phyloP scores from a whole-genome alignment of 2,113 vertebrate genomes.

The Engystomops pustulosus region DNA sequence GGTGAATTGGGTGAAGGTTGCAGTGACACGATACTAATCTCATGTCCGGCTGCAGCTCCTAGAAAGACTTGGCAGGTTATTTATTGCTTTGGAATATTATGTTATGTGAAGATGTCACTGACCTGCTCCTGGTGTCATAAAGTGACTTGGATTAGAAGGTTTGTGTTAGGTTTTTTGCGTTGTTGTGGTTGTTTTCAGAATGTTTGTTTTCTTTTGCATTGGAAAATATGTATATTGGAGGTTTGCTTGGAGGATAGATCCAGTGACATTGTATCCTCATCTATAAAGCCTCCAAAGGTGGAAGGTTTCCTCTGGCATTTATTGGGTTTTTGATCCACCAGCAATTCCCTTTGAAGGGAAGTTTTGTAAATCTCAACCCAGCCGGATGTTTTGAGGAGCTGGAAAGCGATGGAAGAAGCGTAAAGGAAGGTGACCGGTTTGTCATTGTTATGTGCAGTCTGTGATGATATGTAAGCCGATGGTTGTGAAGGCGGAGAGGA shows the following conservation, averaged over 20 bases:
- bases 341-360: conserved; percentile 32
- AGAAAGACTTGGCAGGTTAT: conserved; percentile 35
- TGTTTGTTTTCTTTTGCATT: conserved; percentile 8
- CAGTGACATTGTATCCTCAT: neutral
- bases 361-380: neutral
- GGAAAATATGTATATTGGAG: neutral
- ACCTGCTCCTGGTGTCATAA: neutral
- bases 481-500: neutral
- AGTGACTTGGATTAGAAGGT: neutral
- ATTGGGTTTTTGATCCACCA: neutral
- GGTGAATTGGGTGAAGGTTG: neutral
- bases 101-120: conserved; percentile 6
- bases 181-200: neutral
- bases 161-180: neutral
- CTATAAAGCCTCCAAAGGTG: neutral
- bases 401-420: neutral
- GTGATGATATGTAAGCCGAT: conserved; percentile 10
- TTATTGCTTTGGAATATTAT: neutral
- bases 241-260: neutral
- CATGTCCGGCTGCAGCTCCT: neutral
- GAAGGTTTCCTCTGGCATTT: neutral
- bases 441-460: conserved; percentile 27
- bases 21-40: neutral
- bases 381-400: neutral
- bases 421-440: neutral